Base-by-base conservation (phyloP, 2,113 vertebrate species). In the Oncorhynchus kisutch region DNA sequence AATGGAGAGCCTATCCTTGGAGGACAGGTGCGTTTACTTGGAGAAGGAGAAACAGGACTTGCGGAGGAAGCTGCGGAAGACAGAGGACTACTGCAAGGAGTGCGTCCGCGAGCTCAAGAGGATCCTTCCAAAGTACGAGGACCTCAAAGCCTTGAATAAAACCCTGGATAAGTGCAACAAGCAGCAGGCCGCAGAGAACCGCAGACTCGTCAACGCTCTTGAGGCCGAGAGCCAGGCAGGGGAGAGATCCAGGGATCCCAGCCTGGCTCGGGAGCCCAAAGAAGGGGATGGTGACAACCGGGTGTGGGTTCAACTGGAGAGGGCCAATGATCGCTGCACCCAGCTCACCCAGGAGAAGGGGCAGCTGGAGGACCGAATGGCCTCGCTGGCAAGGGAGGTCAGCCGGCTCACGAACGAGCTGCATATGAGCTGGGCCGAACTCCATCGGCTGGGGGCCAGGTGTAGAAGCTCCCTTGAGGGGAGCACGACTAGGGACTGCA, bases 161-260 rank as follows among this genome's bases (percentile, higher is more conserved):
- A 76, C 24, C 39, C 81, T 91, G 14, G 88, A 91, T 20, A 78
- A 88, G 74, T 83, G 90, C 71, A 86, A 78, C 0, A 84, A 71
- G 29, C 88, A 87, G 11, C 80, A 92, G 29, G 80, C 64, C 70
- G 67, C 75, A 31, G 85, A 93, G 76, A 94, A 90, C 25, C 78
- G 90, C 68, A 78, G 76, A 60, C 82, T 88, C 29, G 59, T 57
- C 7, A 78, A 88, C 48, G 49, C 74, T 25, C 27, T 90, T 2
- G 69, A 86, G 85, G 73, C 27, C 2, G 87, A 82, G 51, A 88
- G 89, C 20, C 75, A 90, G 54, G 78, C 82, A 84, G 71, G 73
- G 60, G 85, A 84, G 27, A 90, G 76, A 34, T 80, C 88, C n/a
- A 62, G 86, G 67, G 70, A 67, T 29, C 3, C 49, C 31, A 67